phyloP scores from a whole-genome alignment of 1,140 invertebrate species.

The Drosophila fuyamai region DNA sequence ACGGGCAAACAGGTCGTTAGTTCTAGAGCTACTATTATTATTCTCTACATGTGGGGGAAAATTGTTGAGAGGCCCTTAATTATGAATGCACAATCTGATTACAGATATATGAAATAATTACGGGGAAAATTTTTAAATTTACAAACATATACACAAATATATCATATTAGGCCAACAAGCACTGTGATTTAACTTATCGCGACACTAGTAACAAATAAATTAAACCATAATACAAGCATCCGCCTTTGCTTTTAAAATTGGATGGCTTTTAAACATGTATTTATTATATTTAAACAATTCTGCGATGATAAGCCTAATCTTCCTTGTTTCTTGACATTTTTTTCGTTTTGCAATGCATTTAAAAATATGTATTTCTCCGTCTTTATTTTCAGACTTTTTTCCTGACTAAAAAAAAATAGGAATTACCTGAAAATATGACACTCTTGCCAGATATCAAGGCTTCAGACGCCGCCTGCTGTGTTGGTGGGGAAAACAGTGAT shows the following conservation, averaged over 20 bases:
- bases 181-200: too few relatives aligned
- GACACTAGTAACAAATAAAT: background rate
- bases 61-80: slow-evolving; percentile 11
- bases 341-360: slow-evolving; percentile 3
- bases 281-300: background rate
- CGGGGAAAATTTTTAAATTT: background rate
- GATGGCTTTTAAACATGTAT: background rate
- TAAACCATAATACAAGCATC: background rate
- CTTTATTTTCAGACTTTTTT: slow-evolving; percentile 25
- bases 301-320: slow-evolving; percentile 26
- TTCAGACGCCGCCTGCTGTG: slow-evolving; percentile 60
- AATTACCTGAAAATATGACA: slow-evolving; percentile 51
- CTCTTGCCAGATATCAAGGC: slow-evolving; percentile 81
- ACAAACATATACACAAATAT: too few relatives aligned
- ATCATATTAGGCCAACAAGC: background rate
- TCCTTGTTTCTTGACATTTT: background rate
- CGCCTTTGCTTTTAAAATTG: background rate
- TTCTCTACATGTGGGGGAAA: slow-evolving; percentile 14
- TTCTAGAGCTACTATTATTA: slow-evolving; percentile 21
- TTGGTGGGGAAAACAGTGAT: slow-evolving; percentile 51
- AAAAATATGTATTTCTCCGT: background rate
- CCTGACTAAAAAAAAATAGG: background rate
- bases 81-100: slow-evolving; percentile 9
- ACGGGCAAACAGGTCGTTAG: slow-evolving; percentile 35
- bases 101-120: slow-evolving; percentile 16